Evolutionary conservation across 2,797 vertebrate genomes (phyloP).

Genomic region (Eidolon dupreanum): DNA sequence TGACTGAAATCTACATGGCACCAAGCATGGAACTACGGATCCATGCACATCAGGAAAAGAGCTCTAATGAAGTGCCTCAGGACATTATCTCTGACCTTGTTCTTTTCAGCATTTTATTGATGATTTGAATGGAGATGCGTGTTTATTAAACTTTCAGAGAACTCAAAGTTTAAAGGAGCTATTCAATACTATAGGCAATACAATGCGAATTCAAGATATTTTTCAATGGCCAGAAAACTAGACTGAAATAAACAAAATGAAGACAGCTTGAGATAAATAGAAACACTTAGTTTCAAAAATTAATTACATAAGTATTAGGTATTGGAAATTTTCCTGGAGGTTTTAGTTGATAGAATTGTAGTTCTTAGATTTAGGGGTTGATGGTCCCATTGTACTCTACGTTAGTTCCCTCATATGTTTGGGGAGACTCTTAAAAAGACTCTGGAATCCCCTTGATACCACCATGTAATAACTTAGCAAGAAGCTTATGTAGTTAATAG

Average conservation of each 20-base stretch:
- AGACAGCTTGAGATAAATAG: constrained; percentile 19
- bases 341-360: constrained; percentile 42
- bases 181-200: background rate
- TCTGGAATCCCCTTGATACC: background rate
- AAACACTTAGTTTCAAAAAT: constrained; percentile 30
- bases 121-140: background rate
- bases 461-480: background rate
- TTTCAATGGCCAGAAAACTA: background rate
- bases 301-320: constrained; percentile 6
- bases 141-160: constrained; percentile 22
- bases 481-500: background rate
- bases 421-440: background rate
- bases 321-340: background rate
- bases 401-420: background rate
- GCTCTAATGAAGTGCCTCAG: background rate
- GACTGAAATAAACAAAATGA: constrained; percentile 13
- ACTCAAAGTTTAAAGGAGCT: background rate
- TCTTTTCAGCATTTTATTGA: background rate
- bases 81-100: background rate
- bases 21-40: background rate
- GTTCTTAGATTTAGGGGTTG: background rate
- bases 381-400: background rate
- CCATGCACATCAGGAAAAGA: background rate
- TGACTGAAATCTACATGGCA: background rate
- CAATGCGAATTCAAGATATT: constrained; percentile 27